These are phyloP conservation scores for Gryllus longicercus DNA, from an alignment of 2,888 invertebrate genomes.

Conservation along the genomic window DNA sequence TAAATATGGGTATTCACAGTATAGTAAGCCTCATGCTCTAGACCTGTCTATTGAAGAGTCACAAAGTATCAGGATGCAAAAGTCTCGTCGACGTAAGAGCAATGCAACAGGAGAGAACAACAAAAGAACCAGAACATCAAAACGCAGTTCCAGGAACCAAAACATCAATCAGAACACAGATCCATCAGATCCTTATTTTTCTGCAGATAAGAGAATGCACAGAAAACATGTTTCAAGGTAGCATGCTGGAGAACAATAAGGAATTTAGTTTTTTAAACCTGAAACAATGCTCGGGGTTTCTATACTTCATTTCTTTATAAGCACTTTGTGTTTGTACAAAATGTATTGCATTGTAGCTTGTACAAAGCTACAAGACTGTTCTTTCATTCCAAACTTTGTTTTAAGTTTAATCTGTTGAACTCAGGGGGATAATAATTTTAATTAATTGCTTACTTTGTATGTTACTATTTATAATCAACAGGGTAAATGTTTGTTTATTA, in stretches of 20 bases:
- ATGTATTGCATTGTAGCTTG: neutral
- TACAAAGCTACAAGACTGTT: neutral
- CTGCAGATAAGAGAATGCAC: conserved; percentile 1
- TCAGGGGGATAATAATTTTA: neutral
- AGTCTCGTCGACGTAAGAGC: neutral
- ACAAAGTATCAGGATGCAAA: neutral
- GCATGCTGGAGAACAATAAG: neutral
- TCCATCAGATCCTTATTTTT: neutral
- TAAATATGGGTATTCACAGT: conserved; percentile 3
- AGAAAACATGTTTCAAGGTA: conserved; percentile 1
- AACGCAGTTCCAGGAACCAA: neutral
- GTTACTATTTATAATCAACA: neutral
- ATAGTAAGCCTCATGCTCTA: conserved; percentile 11
- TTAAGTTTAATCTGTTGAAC: neutral
- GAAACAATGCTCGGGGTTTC: neutral
- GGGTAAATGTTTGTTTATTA: neutral
- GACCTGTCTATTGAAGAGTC: conserved; percentile 11
- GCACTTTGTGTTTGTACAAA: neutral
- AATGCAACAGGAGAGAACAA: neutral
- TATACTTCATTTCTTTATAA: neutral
- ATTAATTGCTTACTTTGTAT: neutral
- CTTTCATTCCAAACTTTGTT: neutral
- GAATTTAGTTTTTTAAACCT: neutral
- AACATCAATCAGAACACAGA: neutral
- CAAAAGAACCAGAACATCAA: neutral